Evolutionary conservation across 2,113 vertebrate species (phyloP).

Genomic region (Aythya baeri): DNA sequence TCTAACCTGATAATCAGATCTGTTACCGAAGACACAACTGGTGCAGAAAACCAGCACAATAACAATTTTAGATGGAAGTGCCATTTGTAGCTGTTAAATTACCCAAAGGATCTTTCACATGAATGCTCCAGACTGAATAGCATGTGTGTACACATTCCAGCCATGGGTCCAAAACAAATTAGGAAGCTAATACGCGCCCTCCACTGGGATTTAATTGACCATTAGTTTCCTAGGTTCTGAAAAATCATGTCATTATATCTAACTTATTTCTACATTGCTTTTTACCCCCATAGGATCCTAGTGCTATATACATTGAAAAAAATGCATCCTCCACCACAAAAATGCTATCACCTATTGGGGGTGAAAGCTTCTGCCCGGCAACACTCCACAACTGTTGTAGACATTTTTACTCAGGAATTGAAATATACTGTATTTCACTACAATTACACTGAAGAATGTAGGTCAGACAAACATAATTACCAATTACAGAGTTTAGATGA

Average conservation of each 20-base stretch:
- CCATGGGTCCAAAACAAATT: constrained; percentile 62
- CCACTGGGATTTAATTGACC: constrained; percentile 65
- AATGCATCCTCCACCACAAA: not conserved
- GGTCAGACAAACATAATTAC: constrained; percentile 67
- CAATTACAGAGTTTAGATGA: constrained; percentile 35
- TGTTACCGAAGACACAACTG: constrained; percentile 8
- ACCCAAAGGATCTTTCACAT: constrained; percentile 60
- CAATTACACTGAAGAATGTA: constrained; percentile 53
- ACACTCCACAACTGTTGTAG: constrained; percentile 9
- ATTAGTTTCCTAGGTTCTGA: constrained; percentile 68
- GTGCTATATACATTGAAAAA: not conserved
- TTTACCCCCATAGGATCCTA: constrained; percentile 33
- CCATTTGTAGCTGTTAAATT: constrained; percentile 61
- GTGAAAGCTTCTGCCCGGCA: constrained; percentile 45
- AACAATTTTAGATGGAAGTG: constrained; percentile 46
- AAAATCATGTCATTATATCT: constrained; percentile 66
- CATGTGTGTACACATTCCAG: constrained; percentile 25
- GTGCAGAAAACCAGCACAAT: constrained; percentile 38
- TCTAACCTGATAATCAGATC: constrained; percentile 1
- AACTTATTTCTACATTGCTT: constrained; percentile 43
- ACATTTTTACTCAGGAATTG: constrained; percentile 38
- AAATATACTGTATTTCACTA: constrained; percentile 45
- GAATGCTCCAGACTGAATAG: constrained; percentile 23
- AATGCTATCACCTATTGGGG: constrained; percentile 19
- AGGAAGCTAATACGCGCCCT: constrained; percentile 51